Evolutionary conservation across 2,797 vertebrate genomes (phyloP).

Genomic region (Muraenolepis orangiensis): DNA sequence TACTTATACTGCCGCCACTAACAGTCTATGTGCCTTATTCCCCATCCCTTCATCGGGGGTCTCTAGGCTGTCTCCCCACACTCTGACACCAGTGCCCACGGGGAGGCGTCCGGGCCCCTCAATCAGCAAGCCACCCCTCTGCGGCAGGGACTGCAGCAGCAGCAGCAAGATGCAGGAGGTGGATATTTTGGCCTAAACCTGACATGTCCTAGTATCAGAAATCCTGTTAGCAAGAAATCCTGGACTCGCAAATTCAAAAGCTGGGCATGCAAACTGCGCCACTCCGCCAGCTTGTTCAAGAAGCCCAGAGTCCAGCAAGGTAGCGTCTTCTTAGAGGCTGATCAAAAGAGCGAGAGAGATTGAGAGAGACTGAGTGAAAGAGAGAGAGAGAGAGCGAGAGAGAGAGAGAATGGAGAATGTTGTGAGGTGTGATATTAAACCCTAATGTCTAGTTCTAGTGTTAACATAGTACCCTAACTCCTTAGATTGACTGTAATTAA

Average conservation of each 20-base stretch:
- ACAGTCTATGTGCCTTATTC: slow-evolving; percentile 48
- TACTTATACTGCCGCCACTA: slow-evolving; percentile 45
- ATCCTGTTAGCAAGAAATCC: slow-evolving; percentile 97
- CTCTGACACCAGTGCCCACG: slow-evolving; percentile 75
- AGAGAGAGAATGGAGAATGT: slow-evolving; percentile 73
- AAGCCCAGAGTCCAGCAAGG: slow-evolving; percentile 92
- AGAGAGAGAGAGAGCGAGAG: slow-evolving; percentile 56
- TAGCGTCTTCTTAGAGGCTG: slow-evolving; percentile 86
- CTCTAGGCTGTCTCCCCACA: slow-evolving; percentile 80
- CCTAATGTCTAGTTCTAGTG: slow-evolving; percentile 69
- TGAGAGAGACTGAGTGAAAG: slow-evolving; percentile 53
- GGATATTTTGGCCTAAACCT: slow-evolving; percentile 99
- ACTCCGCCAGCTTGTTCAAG: slow-evolving; percentile 96
- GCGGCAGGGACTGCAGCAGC: slow-evolving; percentile 78
- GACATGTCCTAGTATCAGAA: slow-evolving; percentile 98
- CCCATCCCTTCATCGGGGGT: slow-evolving; percentile 29
- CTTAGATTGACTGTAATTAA: slow-evolving; percentile 57
- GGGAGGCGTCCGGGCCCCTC: slow-evolving; percentile 70
- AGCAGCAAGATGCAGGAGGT: slow-evolving; percentile 90
- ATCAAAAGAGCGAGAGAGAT: slow-evolving; percentile 48
- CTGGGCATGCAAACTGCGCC: slow-evolving; percentile 95
- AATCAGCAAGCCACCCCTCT: slow-evolving; percentile 76
- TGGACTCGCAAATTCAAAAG: slow-evolving; percentile 97
- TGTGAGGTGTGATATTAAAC: slow-evolving; percentile 65
- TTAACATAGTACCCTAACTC: slow-evolving; percentile 66